Base-by-base conservation (phyloP, 2,113 vertebrate genomes). In the Arenaria interpres region DNA sequence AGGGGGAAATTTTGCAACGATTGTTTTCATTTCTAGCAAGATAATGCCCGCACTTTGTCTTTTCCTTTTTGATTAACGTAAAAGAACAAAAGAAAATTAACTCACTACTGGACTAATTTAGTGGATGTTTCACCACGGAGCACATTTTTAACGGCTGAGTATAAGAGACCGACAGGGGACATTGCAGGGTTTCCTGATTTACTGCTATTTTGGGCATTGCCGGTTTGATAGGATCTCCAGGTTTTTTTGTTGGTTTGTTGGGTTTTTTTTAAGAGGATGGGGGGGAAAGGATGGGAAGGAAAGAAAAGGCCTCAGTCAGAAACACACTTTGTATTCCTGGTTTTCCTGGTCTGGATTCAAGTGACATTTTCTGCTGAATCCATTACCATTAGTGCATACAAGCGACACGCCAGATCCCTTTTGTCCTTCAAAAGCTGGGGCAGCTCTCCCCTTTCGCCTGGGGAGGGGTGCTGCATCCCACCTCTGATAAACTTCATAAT, bases 401-500 rank as follows among this genome's bases (percentile, higher is more conserved):
- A 97, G 75, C 3, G 20, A 85, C 79, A 89, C 10, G 32, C 95
- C 98, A 97, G 96, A 97, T 96, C 92, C 91, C 92, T 95, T 95
- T 97, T 97, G 96, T 97, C 97, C 92, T 95, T 95, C 95, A 79
- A 59, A 92, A 94, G 73, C 95, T 96, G 93, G 97, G 98, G 93
- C 89, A 97, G 97, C 96, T 95, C 95, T 96, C 93, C 73, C 68
- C 80, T 94, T 97, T 95, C 37, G 76, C 87, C n/a, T 1, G 41
- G 90, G 85, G 64, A 53, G 75, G 81, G 54, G 50, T 41, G 45
- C 97, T 76, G 73, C 93, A 63, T 91, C 76, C 91, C 98, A 96
- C 97, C 97, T 86, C 90, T 37, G 92, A 97, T 96, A 97, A 98
- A 98, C 96, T 97, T 96, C 74, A 91, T 97, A 97, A 99, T 98